Percentiles rank a stretch among this genome's conserved stretches.
These are phyloP conservation scores for Nephila pilipes DNA, from an alignment of 1,140 invertebrate species.

Conservation along the genomic window DNA sequence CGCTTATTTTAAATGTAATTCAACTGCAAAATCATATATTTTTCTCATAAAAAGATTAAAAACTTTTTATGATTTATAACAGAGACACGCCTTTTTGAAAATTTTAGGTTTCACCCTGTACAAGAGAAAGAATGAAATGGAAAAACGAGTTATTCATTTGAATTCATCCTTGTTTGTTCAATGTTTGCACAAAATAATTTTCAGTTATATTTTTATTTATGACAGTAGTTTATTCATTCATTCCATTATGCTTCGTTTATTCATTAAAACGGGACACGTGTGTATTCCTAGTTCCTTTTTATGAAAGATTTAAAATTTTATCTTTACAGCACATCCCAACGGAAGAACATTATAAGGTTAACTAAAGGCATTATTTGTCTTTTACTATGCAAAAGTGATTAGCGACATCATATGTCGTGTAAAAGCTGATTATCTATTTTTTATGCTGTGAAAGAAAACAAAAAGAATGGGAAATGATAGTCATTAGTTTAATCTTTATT, in stretches of 20 bases:
- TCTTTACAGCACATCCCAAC: background rate
- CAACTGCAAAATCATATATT: too few relatives aligned
- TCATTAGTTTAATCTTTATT: constrained; percentile 29
- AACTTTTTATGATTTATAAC: too few relatives aligned
- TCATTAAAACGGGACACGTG: background rate
- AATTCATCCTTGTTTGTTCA: too few relatives aligned
- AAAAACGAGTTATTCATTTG: too few relatives aligned
- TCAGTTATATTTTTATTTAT: background rate
- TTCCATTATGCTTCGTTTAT: background rate
- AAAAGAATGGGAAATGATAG: background rate
- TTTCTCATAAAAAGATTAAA: too few relatives aligned
- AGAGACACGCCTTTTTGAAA: too few relatives aligned
- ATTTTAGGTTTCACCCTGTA: too few relatives aligned
- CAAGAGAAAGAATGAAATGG: too few relatives aligned
- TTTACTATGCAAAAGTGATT: background rate
- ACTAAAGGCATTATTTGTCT: constrained; percentile 19
- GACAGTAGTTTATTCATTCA: background rate
- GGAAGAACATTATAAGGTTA: background rate
- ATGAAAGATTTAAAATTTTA: background rate
- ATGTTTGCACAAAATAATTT: too few relatives aligned
- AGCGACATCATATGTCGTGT: background rate
- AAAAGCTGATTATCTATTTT: constrained; percentile 21
- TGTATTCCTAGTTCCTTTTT: background rate
- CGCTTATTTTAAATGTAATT: too few relatives aligned
- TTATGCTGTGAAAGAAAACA: background rate